These are phyloP conservation scores for Manduca sexta DNA, from an alignment of 1,140 invertebrate species.

Conservation along the genomic window DNA sequence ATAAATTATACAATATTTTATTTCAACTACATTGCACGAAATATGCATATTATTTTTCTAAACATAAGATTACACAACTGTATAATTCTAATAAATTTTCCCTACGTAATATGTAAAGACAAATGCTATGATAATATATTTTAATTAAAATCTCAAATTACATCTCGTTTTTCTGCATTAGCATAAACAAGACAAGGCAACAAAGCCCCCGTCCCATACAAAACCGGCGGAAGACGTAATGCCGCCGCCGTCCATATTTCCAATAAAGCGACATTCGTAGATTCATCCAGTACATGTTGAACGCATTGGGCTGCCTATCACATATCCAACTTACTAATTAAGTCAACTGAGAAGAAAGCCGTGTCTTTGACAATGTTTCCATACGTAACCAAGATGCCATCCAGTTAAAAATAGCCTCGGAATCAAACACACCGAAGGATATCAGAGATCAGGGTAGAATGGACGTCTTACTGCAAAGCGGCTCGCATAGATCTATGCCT, in stretches of 20 bases:
- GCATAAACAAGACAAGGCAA: constrained; percentile 6
- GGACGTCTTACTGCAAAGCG: constrained; percentile 42
- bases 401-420: neutral
- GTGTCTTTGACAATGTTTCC: constrained; percentile 69
- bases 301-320: constrained; percentile 69
- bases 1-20: too few relatives aligned
- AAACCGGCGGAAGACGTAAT: constrained; percentile 16
- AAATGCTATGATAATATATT: too few relatives aligned
- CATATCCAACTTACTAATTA: constrained; percentile 72
- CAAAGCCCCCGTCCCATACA: constrained; percentile 11
- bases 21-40: too few relatives aligned
- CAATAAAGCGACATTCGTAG: constrained; percentile 50
- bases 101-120: too few relatives aligned
- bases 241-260: constrained; percentile 50
- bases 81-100: too few relatives aligned
- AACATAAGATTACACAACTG: too few relatives aligned
- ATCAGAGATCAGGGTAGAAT: constrained; percentile 24
- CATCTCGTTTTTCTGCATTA: neutral
- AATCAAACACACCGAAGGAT: neutral
- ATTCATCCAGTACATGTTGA: constrained; percentile 49
- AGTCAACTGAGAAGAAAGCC: constrained; percentile 68
- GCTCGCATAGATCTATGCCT: constrained; percentile 64
- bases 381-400: constrained; percentile 46
- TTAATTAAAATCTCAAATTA: too few relatives aligned
- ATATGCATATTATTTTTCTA: too few relatives aligned